A percentile compares a stretch with the other conserved stretches of the same genome.
Evolutionary conservation across 2,888 invertebrate genomes (phyloP).

Genomic region (Aleiodes testaceus): DNA sequence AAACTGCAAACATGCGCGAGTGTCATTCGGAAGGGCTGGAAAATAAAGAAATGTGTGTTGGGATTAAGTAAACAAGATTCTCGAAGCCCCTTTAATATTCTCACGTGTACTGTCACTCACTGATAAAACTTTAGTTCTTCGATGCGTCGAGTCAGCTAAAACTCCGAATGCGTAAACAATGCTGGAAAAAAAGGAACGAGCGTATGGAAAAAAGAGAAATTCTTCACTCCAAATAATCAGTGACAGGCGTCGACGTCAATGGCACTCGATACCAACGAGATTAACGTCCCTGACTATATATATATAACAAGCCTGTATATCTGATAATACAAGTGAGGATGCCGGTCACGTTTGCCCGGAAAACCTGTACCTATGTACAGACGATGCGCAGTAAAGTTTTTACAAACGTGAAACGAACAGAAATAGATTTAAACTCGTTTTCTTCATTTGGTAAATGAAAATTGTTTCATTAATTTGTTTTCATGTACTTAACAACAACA

Average conservation of each 20-base stretch:
- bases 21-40: not conserved
- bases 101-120: constrained; percentile 40
- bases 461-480: constrained; percentile 3
- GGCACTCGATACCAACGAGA: constrained; percentile 3
- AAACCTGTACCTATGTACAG: constrained; percentile 7
- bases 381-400: constrained; percentile 1
- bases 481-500: not conserved
- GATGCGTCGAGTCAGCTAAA: too few relatives aligned
- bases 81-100: constrained; percentile 51
- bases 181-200: too few relatives aligned
- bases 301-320: constrained; percentile 2
- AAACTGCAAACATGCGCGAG: not conserved
- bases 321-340: constrained; percentile 18
- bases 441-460: not conserved
- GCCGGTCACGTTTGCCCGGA: constrained; percentile 23
- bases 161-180: too few relatives aligned
- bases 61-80: constrained; percentile 64
- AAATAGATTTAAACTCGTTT: constrained; percentile 10
- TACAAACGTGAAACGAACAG: not conserved
- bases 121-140: not conserved
- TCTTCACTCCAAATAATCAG: not conserved
- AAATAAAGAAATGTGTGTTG: constrained; percentile 38
- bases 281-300: not conserved
- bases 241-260: not conserved
- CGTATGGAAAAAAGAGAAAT: too few relatives aligned